A percentile compares a stretch with the other conserved stretches of the same genome.
Conservation (phyloP, 2,797 vertebrate species). For the Trachurus trachurus region DNA sequence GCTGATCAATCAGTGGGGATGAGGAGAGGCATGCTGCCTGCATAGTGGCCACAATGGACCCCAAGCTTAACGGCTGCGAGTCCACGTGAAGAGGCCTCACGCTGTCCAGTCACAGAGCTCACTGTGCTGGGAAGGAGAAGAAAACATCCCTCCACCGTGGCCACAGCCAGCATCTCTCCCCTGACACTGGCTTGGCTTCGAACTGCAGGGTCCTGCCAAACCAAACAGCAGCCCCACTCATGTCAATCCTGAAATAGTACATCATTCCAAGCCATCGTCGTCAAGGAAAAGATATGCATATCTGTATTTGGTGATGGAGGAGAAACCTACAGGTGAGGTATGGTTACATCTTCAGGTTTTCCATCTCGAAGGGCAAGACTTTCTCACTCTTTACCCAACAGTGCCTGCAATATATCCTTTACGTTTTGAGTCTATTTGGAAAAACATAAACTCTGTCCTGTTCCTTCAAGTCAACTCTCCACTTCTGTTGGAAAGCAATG, state of each 20-base stretch:
- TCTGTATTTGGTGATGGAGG: conserved; percentile 25
- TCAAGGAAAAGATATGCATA: conserved; percentile 39
- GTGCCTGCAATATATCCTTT: conserved; percentile 13
- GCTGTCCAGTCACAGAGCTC: conserved; percentile 74
- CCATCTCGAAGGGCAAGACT: not conserved
- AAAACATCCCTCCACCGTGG: conserved; percentile 65
- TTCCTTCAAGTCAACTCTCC: conserved; percentile 57
- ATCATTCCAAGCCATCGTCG: conserved; percentile 56
- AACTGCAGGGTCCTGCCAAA: conserved; percentile 66
- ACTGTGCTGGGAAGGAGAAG: conserved; percentile 62
- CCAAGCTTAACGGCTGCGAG: conserved; percentile 63
- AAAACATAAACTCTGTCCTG: conserved; percentile 46
- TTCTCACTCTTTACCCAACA: conserved; percentile 11
- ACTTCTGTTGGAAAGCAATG: conserved; percentile 61
- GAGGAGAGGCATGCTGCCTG: conserved; percentile 75
- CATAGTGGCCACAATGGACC: conserved; percentile 69
- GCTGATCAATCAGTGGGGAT: conserved; percentile 78
- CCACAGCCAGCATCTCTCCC: conserved; percentile 57
- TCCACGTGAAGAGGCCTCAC: conserved; percentile 71
- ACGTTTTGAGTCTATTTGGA: conserved; percentile 39
- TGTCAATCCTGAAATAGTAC: conserved; percentile 73
- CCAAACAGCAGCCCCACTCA: conserved; percentile 74
- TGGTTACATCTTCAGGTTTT: conserved; percentile 5
- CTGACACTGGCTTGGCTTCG: conserved; percentile 65
- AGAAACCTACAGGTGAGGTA: conserved; percentile 32